Percentiles rank a stretch among this genome's conserved stretches.
phyloP scores from a whole-genome alignment of 2,113 vertebrate species.

The Oryctolagus cuniculus region DNA sequence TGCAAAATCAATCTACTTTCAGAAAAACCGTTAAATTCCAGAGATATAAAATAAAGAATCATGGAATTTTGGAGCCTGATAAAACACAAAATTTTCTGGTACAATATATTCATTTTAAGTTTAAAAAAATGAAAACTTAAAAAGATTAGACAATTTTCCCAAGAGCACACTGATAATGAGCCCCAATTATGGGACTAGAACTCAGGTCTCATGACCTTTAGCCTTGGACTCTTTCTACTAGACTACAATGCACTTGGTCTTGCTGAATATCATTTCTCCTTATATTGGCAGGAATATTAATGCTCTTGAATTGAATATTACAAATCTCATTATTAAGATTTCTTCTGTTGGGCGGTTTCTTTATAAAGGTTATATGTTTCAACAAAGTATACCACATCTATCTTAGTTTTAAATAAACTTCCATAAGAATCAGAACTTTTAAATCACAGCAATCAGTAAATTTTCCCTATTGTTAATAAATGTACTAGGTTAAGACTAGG shows the following conservation, averaged over 20 bases:
- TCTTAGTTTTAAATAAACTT: constrained; percentile 59
- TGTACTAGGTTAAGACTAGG: neutral
- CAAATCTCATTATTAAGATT: constrained; percentile 53
- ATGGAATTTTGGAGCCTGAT: neutral
- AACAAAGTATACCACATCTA: constrained; percentile 56
- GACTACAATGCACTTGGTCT: neutral
- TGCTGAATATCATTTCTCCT: neutral
- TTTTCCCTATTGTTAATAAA: constrained; percentile 38
- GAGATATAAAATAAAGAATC: constrained; percentile 28
- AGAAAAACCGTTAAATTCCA: neutral
- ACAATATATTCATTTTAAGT: neutral
- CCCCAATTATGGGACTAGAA: neutral
- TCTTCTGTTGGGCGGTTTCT: constrained; percentile 26
- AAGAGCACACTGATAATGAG: neutral
- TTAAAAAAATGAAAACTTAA: constrained; percentile 12
- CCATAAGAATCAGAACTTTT: constrained; percentile 23
- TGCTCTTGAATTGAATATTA: constrained; percentile 36
- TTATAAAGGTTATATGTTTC: constrained; percentile 69
- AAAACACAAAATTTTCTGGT: neutral
- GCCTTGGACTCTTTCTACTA: neutral
- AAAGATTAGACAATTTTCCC: neutral
- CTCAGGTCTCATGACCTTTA: neutral
- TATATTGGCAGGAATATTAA: constrained; percentile 33
- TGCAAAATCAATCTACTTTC: neutral
- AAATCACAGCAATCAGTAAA: neutral